These are phyloP conservation scores for Drosophila quinaria DNA, from an alignment of 2,888 invertebrate genomes.

Conservation along the genomic window DNA sequence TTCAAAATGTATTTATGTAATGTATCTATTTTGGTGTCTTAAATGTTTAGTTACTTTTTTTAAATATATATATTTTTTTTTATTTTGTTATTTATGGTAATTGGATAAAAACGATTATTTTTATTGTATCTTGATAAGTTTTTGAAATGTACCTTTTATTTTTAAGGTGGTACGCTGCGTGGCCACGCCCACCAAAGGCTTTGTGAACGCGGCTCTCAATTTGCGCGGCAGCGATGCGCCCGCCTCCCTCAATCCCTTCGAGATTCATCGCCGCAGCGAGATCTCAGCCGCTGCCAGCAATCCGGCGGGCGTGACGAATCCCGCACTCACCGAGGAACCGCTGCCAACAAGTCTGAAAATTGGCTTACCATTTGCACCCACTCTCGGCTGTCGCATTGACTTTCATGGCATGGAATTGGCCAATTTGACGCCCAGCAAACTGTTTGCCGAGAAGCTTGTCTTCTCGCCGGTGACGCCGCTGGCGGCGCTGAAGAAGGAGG, in stretches of 20 bases:
- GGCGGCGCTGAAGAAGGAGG: constrained; percentile 61
- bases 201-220: constrained; percentile 84
- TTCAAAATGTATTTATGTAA: too few relatives aligned
- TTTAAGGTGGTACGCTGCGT: constrained; percentile 70
- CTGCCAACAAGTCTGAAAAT: constrained; percentile 78
- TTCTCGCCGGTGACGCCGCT: constrained; percentile 77
- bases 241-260: constrained; percentile 83
- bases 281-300: constrained; percentile 50
- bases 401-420: constrained; percentile 77
- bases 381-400: constrained; percentile 84
- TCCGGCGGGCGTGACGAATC: constrained; percentile 58
- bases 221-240: constrained; percentile 80
- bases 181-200: constrained; percentile 66
- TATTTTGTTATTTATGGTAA: too few relatives aligned
- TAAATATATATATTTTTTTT: too few relatives aligned
- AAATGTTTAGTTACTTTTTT: too few relatives aligned
- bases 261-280: constrained; percentile 78
- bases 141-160: too few relatives aligned
- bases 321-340: constrained; percentile 55
- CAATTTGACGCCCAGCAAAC: constrained; percentile 81
- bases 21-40: too few relatives aligned
- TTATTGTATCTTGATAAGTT: too few relatives aligned
- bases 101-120: too few relatives aligned
- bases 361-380: constrained; percentile 84
- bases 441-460: constrained; percentile 84